A percentile compares a stretch with the other conserved stretches of the same genome.
Evolutionary conservation across 1,140 invertebrate genomes (phyloP).

Genomic region (Lerema accius): DNA sequence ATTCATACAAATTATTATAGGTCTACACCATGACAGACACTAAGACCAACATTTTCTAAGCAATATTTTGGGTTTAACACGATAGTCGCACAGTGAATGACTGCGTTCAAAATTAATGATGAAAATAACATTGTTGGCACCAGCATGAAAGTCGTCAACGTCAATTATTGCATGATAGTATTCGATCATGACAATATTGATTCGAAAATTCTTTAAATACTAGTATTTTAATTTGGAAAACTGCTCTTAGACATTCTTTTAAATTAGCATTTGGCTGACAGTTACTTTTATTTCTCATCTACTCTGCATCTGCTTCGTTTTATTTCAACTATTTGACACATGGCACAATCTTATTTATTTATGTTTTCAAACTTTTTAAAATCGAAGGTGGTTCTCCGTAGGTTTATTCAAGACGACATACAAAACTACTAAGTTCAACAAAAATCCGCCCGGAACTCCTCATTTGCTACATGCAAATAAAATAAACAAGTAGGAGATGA

Average conservation of each 20-base stretch:
- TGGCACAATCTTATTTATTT: constrained; percentile 8
- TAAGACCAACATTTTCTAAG: too few relatives aligned
- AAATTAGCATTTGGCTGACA: constrained; percentile 17
- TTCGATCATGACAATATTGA: not conserved
- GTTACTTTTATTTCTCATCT: constrained; percentile 30
- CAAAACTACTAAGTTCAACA: constrained; percentile 73
- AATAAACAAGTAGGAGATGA: constrained; percentile 73
- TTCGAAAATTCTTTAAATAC: not conserved
- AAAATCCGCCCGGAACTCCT: constrained; percentile 73
- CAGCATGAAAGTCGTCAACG: constrained; percentile 3
- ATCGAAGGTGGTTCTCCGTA: constrained; percentile 65
- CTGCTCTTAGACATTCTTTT: not conserved
- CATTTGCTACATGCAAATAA: constrained; percentile 79
- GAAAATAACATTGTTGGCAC: not conserved
- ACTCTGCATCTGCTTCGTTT: constrained; percentile 25
- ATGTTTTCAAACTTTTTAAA: constrained; percentile 32
- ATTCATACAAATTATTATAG: too few relatives aligned
- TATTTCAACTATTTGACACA: constrained; percentile 25
- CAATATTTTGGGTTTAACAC: constrained; percentile 1
- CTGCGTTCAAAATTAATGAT: too few relatives aligned
- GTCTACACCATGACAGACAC: too few relatives aligned
- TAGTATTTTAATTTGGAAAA: not conserved
- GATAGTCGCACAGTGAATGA: too few relatives aligned
- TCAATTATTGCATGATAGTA: not conserved
- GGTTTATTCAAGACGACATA: constrained; percentile 75